Base-by-base conservation (phyloP, 1,140 invertebrate species). In the Agrypnia vestita region DNA sequence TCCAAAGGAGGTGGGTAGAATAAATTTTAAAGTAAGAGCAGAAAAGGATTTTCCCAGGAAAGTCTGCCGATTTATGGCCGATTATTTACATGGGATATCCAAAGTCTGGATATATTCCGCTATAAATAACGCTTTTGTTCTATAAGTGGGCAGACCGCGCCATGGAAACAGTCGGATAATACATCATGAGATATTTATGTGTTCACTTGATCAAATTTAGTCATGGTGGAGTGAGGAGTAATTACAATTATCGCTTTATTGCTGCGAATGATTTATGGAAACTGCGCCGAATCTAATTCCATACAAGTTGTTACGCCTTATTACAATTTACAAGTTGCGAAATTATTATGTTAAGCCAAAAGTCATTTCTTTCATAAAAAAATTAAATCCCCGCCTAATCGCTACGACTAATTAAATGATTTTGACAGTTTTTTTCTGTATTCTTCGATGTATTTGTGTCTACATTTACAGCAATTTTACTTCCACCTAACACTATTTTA, bases 1-100 rank as follows among this genome's bases (percentile, higher is more conserved):
- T 25, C 11, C 10, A 4, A 71, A 25, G 19, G 49, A 51, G 49
- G 67, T 71, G 75, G 77, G 44, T 59, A 56, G 56, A 67, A 77
- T 82, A 82, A 82, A 82, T 82, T 82, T 77, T 77, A 82, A 78
- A 67, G 75, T 56, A 80, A 82, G 74, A 77, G 25, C 75, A 77
- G 47, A 69, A 76, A 80, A 73, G 61, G 81, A 74, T 78, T 80
- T 82, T 82, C 75, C 79, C 55, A 74, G 49, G 56, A 71, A 82
- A 82, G 64, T 82, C 74, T 78, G 76, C 80, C 74, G 78, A 82
- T 82, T 82, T 80, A 80, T 80, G 78, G 71, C 78, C 74, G 78
- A 80, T 82, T 78, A 82, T 82, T 79, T 73, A 77, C 75, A 64
- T 51, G 49, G 59, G 25, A 64, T 77, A 51, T 77, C 61, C 35